phyloP scores from a whole-genome alignment of 2,797 vertebrate genomes.

The Cryptoblepharus egeriae region DNA sequence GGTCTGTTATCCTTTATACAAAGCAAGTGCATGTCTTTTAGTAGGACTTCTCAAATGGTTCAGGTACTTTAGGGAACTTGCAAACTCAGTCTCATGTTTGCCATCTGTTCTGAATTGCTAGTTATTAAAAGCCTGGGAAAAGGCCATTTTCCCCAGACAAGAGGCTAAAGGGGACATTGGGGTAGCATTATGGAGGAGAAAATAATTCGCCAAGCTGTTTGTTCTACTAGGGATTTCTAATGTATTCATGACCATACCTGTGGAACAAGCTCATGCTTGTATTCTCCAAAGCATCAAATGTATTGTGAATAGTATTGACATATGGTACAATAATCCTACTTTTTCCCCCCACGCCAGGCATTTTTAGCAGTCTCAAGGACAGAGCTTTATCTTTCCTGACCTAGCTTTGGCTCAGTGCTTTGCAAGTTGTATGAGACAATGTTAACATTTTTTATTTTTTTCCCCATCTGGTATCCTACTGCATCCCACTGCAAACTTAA shows the following conservation, averaged over 20 bases:
- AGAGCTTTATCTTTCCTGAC: constrained; percentile 17
- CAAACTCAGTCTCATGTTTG: neutral
- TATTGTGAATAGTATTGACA: neutral
- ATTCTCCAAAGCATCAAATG: constrained; percentile 18
- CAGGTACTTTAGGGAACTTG: neutral
- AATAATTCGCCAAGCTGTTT: neutral
- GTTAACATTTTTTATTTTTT: constrained; percentile 25
- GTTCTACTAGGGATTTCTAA: constrained; percentile 15
- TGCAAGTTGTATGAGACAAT: neutral
- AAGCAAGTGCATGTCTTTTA: neutral
- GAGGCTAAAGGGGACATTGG: neutral
- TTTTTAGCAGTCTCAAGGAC: constrained; percentile 22
- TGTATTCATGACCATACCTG: constrained; percentile 1
- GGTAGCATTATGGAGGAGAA: neutral
- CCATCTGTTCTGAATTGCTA: constrained; percentile 20
- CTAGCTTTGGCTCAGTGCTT: neutral
- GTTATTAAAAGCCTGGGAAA: constrained; percentile 15
- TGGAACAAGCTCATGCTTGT: neutral
- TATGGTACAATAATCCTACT: neutral
- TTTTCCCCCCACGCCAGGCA: neutral
- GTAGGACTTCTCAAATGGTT: neutral
- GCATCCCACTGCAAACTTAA: constrained; percentile 21
- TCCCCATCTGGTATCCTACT: neutral
- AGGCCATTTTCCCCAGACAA: neutral
- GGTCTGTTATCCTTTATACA: neutral